Base-by-base conservation (phyloP, 1,140 invertebrate genomes). In the Drosophila novamexicana region DNA sequence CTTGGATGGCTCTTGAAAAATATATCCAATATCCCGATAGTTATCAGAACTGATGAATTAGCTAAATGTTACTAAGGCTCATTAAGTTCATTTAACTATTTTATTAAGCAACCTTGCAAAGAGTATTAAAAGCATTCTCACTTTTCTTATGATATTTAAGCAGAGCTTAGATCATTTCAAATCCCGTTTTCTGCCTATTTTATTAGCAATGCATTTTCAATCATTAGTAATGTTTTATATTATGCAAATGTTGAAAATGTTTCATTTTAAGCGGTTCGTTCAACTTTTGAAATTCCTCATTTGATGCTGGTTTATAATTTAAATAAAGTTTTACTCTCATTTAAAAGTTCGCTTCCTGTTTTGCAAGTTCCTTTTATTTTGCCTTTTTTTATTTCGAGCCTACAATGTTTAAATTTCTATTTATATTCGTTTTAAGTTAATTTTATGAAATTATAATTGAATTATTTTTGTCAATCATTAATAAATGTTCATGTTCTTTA, bases 1-100 rank as follows among this genome's bases (percentile, higher is more conserved):
- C 37, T 50, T 68, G 12, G 59, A 22, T 68, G 59, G 32, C 29
- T 69, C 45, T 16, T 14, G 44, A 8, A 22, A 0, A 34, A 34
- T 18, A 18, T 18, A 18, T 18, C 18, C 18, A 18, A 18, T 18
- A 18, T 18, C 18, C 18, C 1, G 18, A 18, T 18, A 18, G 18
- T 18, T 18, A 18, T 18, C 18, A 39, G 32, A 37, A 37, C 34
- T 53, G 9, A 36, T 61, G 50, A 40, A 6, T 32, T 64, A 45
- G 57, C 50, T 7, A 16, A 34, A 10, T n/a, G 47, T 58, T 75
- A 58, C 52, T 37, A 1, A 1, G 4, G 10, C 40, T 32, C 42
- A n/a, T 42, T 6, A 14, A 16, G 8, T 14, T 0, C 32, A 42
- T 9, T 42, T 6, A 1, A 2, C 34, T 52, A 34, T 9, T 7